Conservation (phyloP, 2,797 vertebrate genomes). For the Vultur gryphus region DNA sequence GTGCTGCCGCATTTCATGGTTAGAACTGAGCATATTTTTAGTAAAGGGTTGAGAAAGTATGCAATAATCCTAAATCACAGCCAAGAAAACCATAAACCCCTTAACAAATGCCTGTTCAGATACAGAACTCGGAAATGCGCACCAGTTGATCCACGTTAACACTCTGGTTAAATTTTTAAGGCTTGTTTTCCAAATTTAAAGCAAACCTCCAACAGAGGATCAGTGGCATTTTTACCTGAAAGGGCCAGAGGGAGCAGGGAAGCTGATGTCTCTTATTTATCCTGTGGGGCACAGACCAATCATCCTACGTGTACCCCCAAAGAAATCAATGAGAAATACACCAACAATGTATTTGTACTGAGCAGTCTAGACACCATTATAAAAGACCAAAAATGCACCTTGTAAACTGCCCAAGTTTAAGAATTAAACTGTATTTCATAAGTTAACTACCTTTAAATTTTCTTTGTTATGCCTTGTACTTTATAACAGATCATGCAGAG, state of each 20-base stretch:
- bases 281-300: neutral
- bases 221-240: neutral
- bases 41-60: slow-evolving; percentile 53
- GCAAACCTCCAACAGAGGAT: neutral
- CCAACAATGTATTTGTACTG: neutral
- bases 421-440: neutral
- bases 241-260: neutral
- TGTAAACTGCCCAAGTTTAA: neutral
- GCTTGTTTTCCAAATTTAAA: neutral
- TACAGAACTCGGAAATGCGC: neutral
- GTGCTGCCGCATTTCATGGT: slow-evolving; percentile 42
- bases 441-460: neutral
- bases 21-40: slow-evolving; percentile 40
- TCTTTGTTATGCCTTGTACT: neutral
- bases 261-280: neutral
- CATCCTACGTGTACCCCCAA: neutral
- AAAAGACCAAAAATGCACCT: neutral
- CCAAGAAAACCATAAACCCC: slow-evolving; percentile 36
- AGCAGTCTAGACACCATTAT: neutral
- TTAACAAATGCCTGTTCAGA: neutral
- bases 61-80: slow-evolving; percentile 48
- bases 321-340: neutral
- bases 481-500: neutral
- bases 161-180: neutral
- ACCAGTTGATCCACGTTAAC: neutral